These are phyloP conservation scores for Yoshiicerus persimilis DNA, from an alignment of 1,140 invertebrate species.

Conservation along the genomic window DNA sequence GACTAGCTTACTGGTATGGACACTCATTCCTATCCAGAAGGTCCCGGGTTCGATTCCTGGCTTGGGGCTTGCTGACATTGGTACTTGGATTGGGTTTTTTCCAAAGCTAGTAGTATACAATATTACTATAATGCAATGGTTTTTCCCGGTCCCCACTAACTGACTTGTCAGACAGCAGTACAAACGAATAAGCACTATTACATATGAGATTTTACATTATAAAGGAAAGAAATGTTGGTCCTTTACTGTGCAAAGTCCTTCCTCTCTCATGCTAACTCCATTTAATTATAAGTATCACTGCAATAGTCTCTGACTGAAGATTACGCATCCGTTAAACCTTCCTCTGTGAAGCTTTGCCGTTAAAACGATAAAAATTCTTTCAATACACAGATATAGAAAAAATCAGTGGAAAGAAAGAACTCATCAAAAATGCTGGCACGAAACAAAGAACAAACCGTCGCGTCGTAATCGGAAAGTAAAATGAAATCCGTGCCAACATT, in stretches of 20 bases:
- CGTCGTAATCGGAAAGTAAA: not conserved
- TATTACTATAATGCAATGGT: no score
- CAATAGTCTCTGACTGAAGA: not conserved
- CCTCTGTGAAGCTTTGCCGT: not conserved
- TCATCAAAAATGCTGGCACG: slow-evolving; percentile 12
- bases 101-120: no score
- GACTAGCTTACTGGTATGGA: not conserved
- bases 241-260: not conserved
- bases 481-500: not conserved
- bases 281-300: not conserved
- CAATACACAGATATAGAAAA: slow-evolving; percentile 1
- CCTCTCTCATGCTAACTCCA: not conserved
- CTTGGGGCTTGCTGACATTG: no score
- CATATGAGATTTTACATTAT: no score
- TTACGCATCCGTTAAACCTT: not conserved
- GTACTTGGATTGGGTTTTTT: no score
- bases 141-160: no score
- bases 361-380: slow-evolving; percentile 5
- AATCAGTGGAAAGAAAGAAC: not conserved
- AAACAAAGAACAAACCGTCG: not conserved
- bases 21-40: no score
- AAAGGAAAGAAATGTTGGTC: not conserved
- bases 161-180: no score
- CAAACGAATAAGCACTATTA: no score
- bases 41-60: no score